Evolutionary conservation across 2,888 invertebrate species (phyloP), one percentile per base, ranked within the genome.

Genomic region (Nezara viridula): DNA sequence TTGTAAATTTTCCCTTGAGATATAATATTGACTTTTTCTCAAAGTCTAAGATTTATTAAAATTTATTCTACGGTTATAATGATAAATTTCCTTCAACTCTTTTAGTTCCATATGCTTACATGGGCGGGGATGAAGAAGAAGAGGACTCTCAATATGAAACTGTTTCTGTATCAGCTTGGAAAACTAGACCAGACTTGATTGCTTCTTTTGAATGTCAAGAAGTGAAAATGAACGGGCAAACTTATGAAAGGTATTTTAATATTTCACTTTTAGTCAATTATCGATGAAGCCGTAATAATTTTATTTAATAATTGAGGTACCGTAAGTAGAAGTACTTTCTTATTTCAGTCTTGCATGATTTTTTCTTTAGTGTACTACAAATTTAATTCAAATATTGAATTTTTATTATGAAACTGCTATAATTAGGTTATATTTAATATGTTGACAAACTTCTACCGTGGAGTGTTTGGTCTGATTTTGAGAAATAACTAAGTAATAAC

Each of bases 161-260:
- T 91, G 96, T 98, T 32, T 96, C 96, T 89, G 93, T 98, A 86
- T 96, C 96, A 91, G 94, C 95, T 24, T 98, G 97, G 94, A 93
- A 98, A 90, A 96, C 96, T 92, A 96, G 96, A 92, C 95, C 97
- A 0, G 97, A 97, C 92, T 95, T 98, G 73, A 94, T 98, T 89
- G 96, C 96, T 92, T 96, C 96, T 91, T 99, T 98, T 93, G 96
- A 96, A 91, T 99, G 99, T 92, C 96, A 98, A 93, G 98, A 99
- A 94, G 96, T 99, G 27, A 96, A 97, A 93, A 95, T 97, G 91
- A 97, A 97, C 92, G 97, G 97, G 12, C 96, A 96, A 92, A 96
- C 97, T 95, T 96, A 96, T 92, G 96, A 97, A 90, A 94, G 95
- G 95, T 94, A 91, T 91, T 88, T 87, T 37, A 60, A 27, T 77